Evolutionary conservation across 2,113 vertebrate genomes (phyloP), one percentile per base, ranked within the genome.

Genomic region (Alexandromys fortis): DNA sequence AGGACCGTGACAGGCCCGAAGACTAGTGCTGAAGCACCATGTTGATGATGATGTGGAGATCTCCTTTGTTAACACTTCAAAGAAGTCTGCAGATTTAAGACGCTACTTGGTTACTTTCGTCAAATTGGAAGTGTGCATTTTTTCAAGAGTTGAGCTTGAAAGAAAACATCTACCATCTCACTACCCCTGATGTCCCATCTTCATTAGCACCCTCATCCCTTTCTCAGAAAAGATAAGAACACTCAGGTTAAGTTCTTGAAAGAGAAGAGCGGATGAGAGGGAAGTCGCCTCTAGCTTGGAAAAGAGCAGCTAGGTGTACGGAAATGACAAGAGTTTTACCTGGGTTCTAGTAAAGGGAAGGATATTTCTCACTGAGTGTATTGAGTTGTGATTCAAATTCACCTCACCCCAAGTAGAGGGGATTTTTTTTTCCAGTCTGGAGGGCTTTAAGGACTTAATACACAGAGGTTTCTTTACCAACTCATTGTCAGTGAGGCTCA

Each of bases 211-310:
- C 4, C 19, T 70, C 82, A 22, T 65, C 38, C 28, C 76, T 88
- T 85, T 87, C 55, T 95, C 22, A 79, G 47, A 93, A 95, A 96
- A 87, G 47, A 65, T 35, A 70, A 94, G 91, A 77, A 28, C 73
- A 72, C 13, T 87, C 19, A 90, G 11, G 4, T 52, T 77, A 93
- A 17, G 38, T 67, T 33, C 42, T 21, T 47, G 38, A 81, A 58
- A 33, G n/a, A 63, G 82, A 67, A 86, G 45, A 21, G 26, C 21
- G 67, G 45, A 17, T 2, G 11, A 42, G 24, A 67, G 16, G n/a
- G 73, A 92, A 94, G n/a, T 12, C 67, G 42, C 28, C 30, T 81
- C n/a, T 65, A 16, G 38, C 65, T 78, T 72, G n/a, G 33, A 95
- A 86, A 86, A 49, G 2, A 38, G 63, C 76, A 88, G 55, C 17